Base-by-base conservation (phyloP, 2,113 vertebrate species). In the Rutilus rutilus region DNA sequence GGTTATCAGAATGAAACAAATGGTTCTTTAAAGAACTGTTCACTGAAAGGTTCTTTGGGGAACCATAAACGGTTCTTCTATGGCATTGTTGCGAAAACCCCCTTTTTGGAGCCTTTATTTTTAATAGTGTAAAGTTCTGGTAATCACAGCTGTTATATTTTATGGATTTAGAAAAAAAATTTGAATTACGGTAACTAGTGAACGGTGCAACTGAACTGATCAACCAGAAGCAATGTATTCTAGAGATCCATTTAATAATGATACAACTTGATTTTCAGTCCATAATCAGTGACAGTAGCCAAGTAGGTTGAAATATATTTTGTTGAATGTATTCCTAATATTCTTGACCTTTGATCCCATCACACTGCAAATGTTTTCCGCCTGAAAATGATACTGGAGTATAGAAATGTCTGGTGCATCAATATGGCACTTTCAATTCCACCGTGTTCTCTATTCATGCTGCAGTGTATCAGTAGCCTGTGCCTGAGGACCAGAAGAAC, bases 401-500 rank as follows among this genome's bases (percentile, higher is more conserved):
- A 6, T 47, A 7, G 69, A 74, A 6, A 74, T 74, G n/a, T 57
- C 21, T 78, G 54, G 57, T 19, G 10, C 78, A 42, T n/a, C 23
- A 62, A 25, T 45, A 62, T 25, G 23, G 11, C 54, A 39, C 52
- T 42, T 42, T 21, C 67, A 59, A 39, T 8, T 11, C 57, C 57
- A 39, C 9, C 19, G 21, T 23, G 23, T 62, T 45, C 33, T 62
- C 14, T 33, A 62, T 23, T 10, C 12, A 62, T 42, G 36, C 23
- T 25, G 23, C 39, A 11, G 64, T 27, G 17, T n/a, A 45, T 60
- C 57, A 47, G 7, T 47, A 45, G 78, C 59, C 39, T n/a, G 45
- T 80, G 78, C 78, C 78, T 14, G 36, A 80, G 30, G 78, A 80
- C 39, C 39, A 45, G 39, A 80, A 62, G 2, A 4, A 23, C 57